These are phyloP conservation scores for Lonchura striata DNA, from an alignment of 2,113 vertebrate species.

Conservation along the genomic window DNA sequence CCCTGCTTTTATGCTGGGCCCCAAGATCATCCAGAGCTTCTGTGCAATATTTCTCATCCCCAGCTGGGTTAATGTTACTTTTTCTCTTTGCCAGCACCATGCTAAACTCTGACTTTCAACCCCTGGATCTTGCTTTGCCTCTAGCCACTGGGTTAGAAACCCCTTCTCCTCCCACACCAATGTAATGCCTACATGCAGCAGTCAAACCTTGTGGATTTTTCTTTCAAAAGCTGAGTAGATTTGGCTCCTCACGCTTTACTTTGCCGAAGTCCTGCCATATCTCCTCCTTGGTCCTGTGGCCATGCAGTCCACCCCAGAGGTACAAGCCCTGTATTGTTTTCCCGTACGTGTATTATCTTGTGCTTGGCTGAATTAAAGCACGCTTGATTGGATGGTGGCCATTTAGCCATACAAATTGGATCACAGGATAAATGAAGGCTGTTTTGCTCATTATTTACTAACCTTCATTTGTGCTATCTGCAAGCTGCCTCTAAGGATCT, in stretches of 20 bases:
- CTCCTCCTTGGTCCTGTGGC: neutral
- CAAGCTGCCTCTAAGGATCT: neutral
- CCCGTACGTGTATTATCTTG: neutral
- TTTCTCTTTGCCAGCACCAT: neutral
- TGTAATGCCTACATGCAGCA: fast-evolving
- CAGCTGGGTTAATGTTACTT: neutral
- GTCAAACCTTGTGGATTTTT: neutral
- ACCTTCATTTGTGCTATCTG: neutral
- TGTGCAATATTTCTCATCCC: neutral
- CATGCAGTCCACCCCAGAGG: neutral
- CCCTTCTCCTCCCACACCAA: neutral
- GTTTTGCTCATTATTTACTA: neutral
- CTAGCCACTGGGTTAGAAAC: neutral
- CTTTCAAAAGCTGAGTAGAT: neutral
- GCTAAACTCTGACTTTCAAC: neutral
- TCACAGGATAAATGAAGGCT: neutral
- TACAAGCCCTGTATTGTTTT: neutral
- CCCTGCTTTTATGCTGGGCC: neutral
- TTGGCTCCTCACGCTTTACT: neutral
- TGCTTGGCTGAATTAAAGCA: constrained; percentile 3
- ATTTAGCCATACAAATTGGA: neutral
- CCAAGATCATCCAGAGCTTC: neutral
- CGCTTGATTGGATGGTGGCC: neutral
- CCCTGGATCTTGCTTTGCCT: neutral
- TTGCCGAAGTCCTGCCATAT: neutral